These are phyloP conservation scores for Rambutsinella grinnellia DNA, from an alignment of 2,888 invertebrate species.

Conservation along the genomic window DNA sequence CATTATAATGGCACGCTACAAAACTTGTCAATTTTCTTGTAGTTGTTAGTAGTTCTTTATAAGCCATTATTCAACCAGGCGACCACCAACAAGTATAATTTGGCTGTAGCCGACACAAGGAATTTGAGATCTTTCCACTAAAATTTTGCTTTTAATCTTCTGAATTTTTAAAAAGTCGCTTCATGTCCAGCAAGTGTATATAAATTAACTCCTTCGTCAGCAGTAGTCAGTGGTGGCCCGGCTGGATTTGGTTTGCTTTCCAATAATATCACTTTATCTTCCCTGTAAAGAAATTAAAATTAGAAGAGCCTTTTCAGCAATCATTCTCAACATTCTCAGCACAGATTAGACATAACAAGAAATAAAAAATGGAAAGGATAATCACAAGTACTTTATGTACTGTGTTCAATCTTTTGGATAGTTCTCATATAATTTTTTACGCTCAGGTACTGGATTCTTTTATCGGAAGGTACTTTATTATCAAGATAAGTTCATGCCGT, in stretches of 20 bases:
- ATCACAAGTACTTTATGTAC: neutral
- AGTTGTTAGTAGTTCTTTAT: too few relatives aligned
- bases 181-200: conserved; percentile 98
- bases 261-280: conserved; percentile 64
- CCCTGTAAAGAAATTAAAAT: conserved; percentile 58
- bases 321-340: neutral
- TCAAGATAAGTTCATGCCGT: neutral
- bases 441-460: neutral
- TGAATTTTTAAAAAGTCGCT: conserved; percentile 65
- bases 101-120: too few relatives aligned
- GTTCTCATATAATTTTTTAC: neutral
- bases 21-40: too few relatives aligned
- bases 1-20: too few relatives aligned
- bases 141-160: too few relatives aligned
- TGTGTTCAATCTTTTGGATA: neutral
- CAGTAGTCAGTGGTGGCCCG: conserved; percentile 58
- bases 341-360: neutral
- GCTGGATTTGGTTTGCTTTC: conserved; percentile 63
- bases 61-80: conserved; percentile 28
- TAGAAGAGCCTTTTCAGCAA: neutral
- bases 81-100: conserved; percentile 36
- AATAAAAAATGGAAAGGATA: neutral
- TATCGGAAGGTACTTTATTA: neutral
- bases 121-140: too few relatives aligned
- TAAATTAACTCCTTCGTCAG: conserved; percentile 90